Conservation (phyloP, 2,797 vertebrate genomes). For the Picus viridis region DNA sequence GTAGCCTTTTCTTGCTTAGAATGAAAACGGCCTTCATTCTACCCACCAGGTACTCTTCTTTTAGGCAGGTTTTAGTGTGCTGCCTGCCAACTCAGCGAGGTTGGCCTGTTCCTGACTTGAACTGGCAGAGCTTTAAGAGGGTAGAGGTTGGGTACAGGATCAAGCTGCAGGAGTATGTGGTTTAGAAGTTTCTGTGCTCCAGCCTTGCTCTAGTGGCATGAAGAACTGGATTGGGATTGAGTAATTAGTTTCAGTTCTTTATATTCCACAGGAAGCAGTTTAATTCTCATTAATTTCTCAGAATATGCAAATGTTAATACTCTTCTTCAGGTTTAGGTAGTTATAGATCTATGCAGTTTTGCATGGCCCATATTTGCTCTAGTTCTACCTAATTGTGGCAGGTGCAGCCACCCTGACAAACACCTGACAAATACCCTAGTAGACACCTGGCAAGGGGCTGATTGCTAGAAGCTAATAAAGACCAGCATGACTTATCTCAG, state of each 20-base stretch:
- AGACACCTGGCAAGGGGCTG: no score
- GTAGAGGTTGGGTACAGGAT: background rate
- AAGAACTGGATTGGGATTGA: background rate
- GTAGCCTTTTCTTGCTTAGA: background rate
- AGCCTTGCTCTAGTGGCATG: fast-evolving
- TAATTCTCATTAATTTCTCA: background rate
- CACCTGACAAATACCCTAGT: no score
- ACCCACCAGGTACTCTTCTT: background rate
- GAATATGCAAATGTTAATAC: background rate
- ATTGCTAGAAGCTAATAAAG: no score
- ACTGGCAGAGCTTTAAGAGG: background rate
- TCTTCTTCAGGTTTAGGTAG: background rate
- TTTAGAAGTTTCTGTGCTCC: background rate
- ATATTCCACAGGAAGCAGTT: background rate
- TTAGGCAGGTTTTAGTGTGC: background rate
- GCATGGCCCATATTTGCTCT: background rate
- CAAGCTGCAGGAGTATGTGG: background rate
- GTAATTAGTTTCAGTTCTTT: background rate
- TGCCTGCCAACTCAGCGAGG: background rate
- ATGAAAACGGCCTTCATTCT: background rate
- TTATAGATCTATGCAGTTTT: background rate
- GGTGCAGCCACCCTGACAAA: no score
- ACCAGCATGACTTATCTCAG: no score
- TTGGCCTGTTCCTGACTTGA: background rate
- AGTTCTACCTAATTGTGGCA: background rate